phyloP scores from a whole-genome alignment of 2,888 invertebrate species.

The Keiferia lycopersicella region DNA sequence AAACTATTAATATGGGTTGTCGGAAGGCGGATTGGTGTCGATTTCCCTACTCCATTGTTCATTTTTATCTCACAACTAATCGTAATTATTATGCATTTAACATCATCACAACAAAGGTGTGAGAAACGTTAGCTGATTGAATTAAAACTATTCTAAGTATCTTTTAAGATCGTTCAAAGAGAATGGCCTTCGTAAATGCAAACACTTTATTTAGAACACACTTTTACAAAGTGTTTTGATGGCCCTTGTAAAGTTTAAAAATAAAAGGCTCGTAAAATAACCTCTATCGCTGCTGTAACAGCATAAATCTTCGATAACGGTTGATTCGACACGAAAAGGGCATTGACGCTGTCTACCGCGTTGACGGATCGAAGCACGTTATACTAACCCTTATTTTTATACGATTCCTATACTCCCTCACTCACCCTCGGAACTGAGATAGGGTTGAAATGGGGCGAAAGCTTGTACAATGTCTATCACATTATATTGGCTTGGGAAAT shows the following conservation, averaged over 20 bases:
- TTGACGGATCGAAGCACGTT: constrained; percentile 42
- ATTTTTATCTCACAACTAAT: constrained; percentile 48
- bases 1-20: constrained; percentile 11
- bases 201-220: neutral
- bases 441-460: constrained; percentile 16
- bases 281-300: constrained; percentile 32
- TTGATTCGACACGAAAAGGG: constrained; percentile 47
- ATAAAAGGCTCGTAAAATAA: constrained; percentile 40
- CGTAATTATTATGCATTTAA: constrained; percentile 21
- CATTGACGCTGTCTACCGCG: constrained; percentile 42
- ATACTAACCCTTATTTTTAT: constrained; percentile 32
- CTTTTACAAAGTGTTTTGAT: neutral
- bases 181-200: neutral
- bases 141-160: constrained; percentile 3
- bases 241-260: constrained; percentile 35
- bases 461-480: constrained; percentile 23
- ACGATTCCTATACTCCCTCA: constrained; percentile 22
- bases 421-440: constrained; percentile 10
- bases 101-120: constrained; percentile 24
- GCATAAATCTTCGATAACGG: constrained; percentile 52
- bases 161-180: constrained; percentile 4
- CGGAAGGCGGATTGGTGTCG: constrained; percentile 45
- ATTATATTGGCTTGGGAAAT: constrained; percentile 19
- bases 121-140: constrained; percentile 20
- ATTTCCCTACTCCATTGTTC: constrained; percentile 67